Evolutionary conservation across 2,797 vertebrate species (phyloP).

Genomic region (Sebastes kiyomatsui): DNA sequence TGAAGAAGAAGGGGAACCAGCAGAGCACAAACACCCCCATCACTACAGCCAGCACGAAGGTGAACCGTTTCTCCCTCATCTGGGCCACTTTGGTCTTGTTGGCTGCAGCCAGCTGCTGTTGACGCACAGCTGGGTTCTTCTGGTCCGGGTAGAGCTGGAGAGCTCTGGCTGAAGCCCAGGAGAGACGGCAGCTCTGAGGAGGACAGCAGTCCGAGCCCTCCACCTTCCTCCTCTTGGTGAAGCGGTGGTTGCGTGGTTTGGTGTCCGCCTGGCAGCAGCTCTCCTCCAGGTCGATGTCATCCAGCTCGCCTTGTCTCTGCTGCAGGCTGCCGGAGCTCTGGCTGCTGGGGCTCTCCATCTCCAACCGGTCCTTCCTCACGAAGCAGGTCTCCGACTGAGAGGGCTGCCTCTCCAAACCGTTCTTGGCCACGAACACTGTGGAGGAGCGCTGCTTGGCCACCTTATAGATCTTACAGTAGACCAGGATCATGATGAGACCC

Average conservation of each 20-base stretch:
- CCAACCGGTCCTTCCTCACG: constrained; percentile 79
- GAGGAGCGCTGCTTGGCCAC: constrained; percentile 87
- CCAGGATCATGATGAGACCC: constrained; percentile 90
- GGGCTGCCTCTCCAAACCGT: constrained; percentile 80
- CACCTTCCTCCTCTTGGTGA: constrained; percentile 78
- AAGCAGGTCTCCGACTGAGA: constrained; percentile 85
- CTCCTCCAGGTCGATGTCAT: constrained; percentile 88
- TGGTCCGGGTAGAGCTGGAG: constrained; percentile 74
- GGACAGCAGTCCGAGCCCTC: constrained; percentile 79
- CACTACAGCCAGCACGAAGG: constrained; percentile 86
- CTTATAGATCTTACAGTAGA: constrained; percentile 92
- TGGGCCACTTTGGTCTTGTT: constrained; percentile 86
- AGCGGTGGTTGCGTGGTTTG: constrained; percentile 76
- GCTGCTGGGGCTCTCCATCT: constrained; percentile 82
- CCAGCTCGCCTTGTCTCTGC: constrained; percentile 81
- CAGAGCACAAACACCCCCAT: constrained; percentile 88
- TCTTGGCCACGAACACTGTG: constrained; percentile 84
- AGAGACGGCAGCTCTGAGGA: constrained; percentile 79
- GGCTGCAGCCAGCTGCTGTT: constrained; percentile 69
- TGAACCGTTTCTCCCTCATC: constrained; percentile 87
- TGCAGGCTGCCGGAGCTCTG: constrained; percentile 80
- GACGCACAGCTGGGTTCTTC: constrained; percentile 50
- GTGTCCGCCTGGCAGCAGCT: constrained; percentile 79
- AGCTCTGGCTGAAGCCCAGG: constrained; percentile 82
- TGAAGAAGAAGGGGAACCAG: constrained; percentile 89